Conservation (phyloP, 2,888 invertebrate genomes). For the Dolomedes plantarius region DNA sequence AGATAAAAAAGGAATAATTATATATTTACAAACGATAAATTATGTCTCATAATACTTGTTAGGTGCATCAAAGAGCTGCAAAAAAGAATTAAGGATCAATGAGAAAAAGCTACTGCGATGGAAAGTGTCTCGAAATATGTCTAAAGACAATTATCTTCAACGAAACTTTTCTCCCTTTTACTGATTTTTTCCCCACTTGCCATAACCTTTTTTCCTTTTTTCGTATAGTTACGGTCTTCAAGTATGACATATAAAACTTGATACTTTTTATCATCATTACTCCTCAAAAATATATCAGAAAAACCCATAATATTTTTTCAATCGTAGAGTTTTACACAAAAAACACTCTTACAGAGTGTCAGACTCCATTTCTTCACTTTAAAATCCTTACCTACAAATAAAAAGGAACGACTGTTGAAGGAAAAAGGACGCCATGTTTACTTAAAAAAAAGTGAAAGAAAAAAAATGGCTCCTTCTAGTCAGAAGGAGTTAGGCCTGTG, state of each 20-base stretch:
- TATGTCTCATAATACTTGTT: too few relatives aligned
- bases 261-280: background rate
- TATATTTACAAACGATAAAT: too few relatives aligned
- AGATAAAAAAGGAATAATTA: too few relatives aligned
- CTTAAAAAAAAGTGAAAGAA: background rate
- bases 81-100: too few relatives aligned
- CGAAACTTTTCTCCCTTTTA: too few relatives aligned
- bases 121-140: too few relatives aligned
- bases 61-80: too few relatives aligned
- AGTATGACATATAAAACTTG: background rate
- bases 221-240: background rate
- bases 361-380: constrained; percentile 44
- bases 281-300: background rate
- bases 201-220: background rate
- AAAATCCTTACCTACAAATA: constrained; percentile 8
- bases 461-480: constrained; percentile 24
- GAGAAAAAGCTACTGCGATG: too few relatives aligned
- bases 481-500: constrained; percentile 45
- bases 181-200: too few relatives aligned
- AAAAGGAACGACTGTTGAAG: background rate
- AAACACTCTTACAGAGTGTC: constrained; percentile 18
- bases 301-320: background rate
- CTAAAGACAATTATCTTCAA: too few relatives aligned
- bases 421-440: background rate
- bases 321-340: background rate